Evolutionary conservation across 2,113 vertebrate species (phyloP), one percentile per base, ranked within the genome.

Genomic region (Pipra filicauda): DNA sequence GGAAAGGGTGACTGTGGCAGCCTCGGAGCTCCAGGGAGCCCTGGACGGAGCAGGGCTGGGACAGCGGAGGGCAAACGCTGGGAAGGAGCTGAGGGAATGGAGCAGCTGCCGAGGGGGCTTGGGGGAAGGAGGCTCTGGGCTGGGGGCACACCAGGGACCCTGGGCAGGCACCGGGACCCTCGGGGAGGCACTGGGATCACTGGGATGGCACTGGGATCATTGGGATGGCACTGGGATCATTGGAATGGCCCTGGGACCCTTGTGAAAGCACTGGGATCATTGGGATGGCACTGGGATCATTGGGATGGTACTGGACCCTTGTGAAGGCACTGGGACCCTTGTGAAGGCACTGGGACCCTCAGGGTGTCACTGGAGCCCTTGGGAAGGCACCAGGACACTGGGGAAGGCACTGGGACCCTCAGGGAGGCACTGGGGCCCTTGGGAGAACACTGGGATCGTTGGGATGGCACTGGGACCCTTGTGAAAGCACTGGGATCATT

Each of bases 21-120:
- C 51, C 54, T 5, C 2, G 0, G 75, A 8, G 41, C 61, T 33
- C 2, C 4, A 4, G 26, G 5, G 62, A 37, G 39, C 28, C 43
- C 3, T 2, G 2, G 28, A 1, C 2, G 5, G 55, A 8, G 76
- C 72, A 4, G 39, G 5, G 75, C 61, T 14, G 67, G 1, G 18
- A 2, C 85, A 35, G 46, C 43, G 8, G 8, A 4, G 18, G 3
- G 15, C 49, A 9, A 12, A 11, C 0, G 27, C n/a, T 9, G 28
- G 21, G 23, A 15, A 7, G 37, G 51, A 44, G 66, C 57, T 8
- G 10, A 0, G 3, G 27, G 22, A 30, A 22, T 8, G 15, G 15
- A 65, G 21, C 35, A 20, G 39, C 73, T 23, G 67, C 44, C 57
- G 41, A 30, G n/a, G 30, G 41, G 31, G 8, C 22, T 9, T 57